A percentile compares a stretch with the other conserved stretches of the same genome.
phyloP scores from a whole-genome alignment of 2,797 vertebrate species.

The Silurus aristotelis region DNA sequence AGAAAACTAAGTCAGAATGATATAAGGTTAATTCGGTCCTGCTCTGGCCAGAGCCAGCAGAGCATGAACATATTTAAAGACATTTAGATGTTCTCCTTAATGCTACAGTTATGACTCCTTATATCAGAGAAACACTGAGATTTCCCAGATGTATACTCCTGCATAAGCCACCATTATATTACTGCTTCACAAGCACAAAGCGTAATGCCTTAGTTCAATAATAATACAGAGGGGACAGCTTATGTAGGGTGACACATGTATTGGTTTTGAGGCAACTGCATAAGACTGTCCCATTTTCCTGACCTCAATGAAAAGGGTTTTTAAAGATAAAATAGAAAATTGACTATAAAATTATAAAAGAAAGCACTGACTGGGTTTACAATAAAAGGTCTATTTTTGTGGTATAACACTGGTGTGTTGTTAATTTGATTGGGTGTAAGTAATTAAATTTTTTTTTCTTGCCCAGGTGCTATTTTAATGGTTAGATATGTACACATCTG shows the following conservation, averaged over 20 bases:
- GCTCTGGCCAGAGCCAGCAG: constrained; percentile 36
- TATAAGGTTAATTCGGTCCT: constrained; percentile 36
- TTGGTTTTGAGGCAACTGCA: constrained; percentile 60
- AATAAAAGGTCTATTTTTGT: neutral
- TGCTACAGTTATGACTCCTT: constrained; percentile 80
- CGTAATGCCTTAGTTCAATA: constrained; percentile 94
- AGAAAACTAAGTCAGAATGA: constrained; percentile 21
- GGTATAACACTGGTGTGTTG: neutral
- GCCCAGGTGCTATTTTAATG: constrained; percentile 10
- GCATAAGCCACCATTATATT: constrained; percentile 98
- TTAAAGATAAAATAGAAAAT: constrained; percentile 33
- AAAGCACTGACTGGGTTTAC: constrained; percentile 18
- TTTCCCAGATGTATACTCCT: constrained; percentile 90
- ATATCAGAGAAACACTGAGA: constrained; percentile 88
- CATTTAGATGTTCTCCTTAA: constrained; percentile 67
- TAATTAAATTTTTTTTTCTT: constrained; percentile 15
- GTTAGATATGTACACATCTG: constrained; percentile 12
- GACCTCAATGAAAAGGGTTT: constrained; percentile 22
- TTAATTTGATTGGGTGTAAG: constrained; percentile 9
- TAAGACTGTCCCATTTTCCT: constrained; percentile 52
- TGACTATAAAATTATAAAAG: constrained; percentile 19
- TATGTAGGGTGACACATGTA: constrained; percentile 71
- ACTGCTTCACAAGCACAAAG: constrained; percentile 96
- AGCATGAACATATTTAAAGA: constrained; percentile 60
- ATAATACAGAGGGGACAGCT: constrained; percentile 85